These are phyloP conservation scores for Hormiphora californensis DNA, from an alignment of 37 sponge, comb jelly and placozoan species.

Conservation along the genomic window DNA sequence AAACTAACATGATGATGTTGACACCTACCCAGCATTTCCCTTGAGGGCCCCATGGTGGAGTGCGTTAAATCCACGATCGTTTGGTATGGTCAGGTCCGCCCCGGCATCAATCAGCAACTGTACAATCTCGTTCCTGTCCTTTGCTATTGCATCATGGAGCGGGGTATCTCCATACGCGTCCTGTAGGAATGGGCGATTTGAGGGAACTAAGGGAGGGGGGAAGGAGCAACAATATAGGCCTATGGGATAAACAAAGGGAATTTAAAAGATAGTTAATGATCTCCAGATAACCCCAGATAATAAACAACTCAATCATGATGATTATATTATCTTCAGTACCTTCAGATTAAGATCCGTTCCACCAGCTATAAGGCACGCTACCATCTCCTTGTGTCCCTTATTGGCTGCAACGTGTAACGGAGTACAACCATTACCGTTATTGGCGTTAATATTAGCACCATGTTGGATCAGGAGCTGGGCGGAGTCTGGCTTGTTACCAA, in stretches of 20 bases:
- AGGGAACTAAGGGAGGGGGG: not conserved
- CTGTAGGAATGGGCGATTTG: constrained; percentile 54
- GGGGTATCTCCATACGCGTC: constrained; percentile 91
- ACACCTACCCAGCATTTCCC: constrained; percentile 59
- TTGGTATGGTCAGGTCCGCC: constrained; percentile 68
- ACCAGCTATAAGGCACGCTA: constrained; percentile 9
- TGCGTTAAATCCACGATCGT: constrained; percentile 79
- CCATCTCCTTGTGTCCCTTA: constrained; percentile 69
- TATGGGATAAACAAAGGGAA: not conserved
- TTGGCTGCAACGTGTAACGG: constrained; percentile 80
- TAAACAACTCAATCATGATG: no score
- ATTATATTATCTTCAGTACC: no score
- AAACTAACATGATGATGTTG: no score
- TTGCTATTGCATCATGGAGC: constrained; percentile 84
- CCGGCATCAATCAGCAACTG: constrained; percentile 63
- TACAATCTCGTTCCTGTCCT: constrained; percentile 79
- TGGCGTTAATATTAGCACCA: constrained; percentile 71
- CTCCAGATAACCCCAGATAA: not conserved
- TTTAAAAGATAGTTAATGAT: not conserved
- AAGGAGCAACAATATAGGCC: not conserved
- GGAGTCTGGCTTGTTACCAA: constrained; percentile 80
- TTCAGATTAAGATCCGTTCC: constrained; percentile 18
- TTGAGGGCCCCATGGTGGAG: constrained; percentile 79
- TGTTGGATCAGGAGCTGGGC: constrained; percentile 63
- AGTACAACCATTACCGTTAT: constrained; percentile 73